Percentiles rank a stretch among this genome's conserved stretches.
Evolutionary conservation across 35 echinoderm and acorn worm species (phyloP).

Genomic region (Apostichopus parvimensis): DNA sequence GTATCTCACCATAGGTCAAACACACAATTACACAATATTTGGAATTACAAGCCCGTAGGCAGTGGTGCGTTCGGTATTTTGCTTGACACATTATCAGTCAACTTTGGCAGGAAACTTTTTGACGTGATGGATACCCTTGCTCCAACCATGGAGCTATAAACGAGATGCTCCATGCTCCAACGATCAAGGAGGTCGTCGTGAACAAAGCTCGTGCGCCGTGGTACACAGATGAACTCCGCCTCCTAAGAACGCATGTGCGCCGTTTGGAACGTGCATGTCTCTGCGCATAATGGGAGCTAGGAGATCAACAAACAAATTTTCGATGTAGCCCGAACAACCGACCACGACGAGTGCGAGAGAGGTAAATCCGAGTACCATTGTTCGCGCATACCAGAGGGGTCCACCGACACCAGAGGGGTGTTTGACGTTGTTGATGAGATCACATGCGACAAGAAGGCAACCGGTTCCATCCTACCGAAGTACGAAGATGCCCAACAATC

Average conservation of each 20-base stretch:
- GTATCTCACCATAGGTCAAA: no score
- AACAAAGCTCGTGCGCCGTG: background rate
- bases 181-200: background rate
- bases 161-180: background rate
- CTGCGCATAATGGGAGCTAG: background rate
- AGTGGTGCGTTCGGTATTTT: background rate
- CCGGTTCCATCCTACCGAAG: background rate
- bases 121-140: background rate
- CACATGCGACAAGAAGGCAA: background rate
- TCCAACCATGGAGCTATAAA: background rate
- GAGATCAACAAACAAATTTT: conserved; percentile 10
- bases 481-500: background rate
- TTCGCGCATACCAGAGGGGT: background rate
- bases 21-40: no score
- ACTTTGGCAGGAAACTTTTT: background rate
- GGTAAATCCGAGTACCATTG: background rate
- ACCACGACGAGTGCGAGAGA: background rate
- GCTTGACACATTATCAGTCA: background rate
- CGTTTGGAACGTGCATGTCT: background rate
- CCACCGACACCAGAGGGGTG: background rate
- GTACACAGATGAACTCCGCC: conserved; percentile 5
- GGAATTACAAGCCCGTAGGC: background rate
- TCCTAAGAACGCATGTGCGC: background rate
- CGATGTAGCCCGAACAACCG: conserved; percentile 4
- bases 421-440: background rate